phyloP scores from a whole-genome alignment of 1,140 invertebrate species.

The Triops cancriformis region DNA sequence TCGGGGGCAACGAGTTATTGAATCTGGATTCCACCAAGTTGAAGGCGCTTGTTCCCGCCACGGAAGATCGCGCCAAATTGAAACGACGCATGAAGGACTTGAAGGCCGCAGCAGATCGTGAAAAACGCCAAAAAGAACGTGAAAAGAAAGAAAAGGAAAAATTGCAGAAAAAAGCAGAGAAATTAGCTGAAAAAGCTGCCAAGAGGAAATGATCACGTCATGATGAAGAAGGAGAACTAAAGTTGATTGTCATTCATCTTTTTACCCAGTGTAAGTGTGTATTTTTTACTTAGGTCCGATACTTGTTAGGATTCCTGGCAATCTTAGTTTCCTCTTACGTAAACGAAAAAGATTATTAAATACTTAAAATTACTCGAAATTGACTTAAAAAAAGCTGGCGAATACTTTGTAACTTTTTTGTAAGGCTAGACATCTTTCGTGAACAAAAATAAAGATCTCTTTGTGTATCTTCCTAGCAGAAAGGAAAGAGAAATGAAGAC shows the following conservation, averaged over 20 bases:
- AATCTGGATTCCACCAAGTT: slow-evolving; percentile 77
- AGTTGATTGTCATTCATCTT: neutral
- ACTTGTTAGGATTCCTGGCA: neutral
- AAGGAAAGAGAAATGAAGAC: neutral
- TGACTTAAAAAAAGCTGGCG: neutral
- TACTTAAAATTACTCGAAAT: neutral
- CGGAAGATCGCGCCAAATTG: slow-evolving; percentile 69
- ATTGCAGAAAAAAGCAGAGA: slow-evolving; percentile 67
- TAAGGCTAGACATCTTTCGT: neutral
- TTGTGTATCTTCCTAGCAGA: neutral
- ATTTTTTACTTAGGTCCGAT: neutral
- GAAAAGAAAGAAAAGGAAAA: slow-evolving; percentile 69
- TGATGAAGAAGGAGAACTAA: neutral
- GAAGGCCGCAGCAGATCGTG: slow-evolving; percentile 58
- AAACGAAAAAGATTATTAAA: neutral
- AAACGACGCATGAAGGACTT: slow-evolving; percentile 85
- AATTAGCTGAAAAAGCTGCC: slow-evolving; percentile 56
- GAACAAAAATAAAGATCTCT: slow-evolving; percentile 4
- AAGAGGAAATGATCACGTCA: slow-evolving; percentile 32
- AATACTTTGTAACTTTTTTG: neutral
- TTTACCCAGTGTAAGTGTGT: neutral
- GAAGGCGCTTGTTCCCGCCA: slow-evolving; percentile 69
- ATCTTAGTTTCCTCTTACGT: neutral
- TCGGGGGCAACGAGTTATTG: slow-evolving; percentile 71
- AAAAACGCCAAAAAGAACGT: slow-evolving; percentile 59